A percentile compares a stretch with the other conserved stretches of the same genome.
Conservation (phyloP, 2,888 invertebrate genomes). For the Calameuta pallipes region DNA sequence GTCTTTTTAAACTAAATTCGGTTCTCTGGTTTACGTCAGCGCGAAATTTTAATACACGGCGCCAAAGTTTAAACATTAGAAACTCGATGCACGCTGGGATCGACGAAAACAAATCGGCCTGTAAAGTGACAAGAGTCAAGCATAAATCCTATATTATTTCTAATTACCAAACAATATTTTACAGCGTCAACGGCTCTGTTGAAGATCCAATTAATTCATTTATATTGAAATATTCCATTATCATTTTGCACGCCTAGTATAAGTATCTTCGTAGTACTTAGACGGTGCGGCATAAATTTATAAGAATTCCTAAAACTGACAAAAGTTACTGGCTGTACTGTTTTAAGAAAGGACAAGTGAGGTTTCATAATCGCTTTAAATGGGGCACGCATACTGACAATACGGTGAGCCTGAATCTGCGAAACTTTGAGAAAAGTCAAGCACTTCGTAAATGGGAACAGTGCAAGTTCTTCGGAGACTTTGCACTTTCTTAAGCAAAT, state of each 20-base stretch:
- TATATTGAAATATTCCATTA: background rate
- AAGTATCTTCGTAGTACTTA: background rate
- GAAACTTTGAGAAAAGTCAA: background rate
- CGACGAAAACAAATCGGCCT: no score
- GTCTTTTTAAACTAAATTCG: background rate
- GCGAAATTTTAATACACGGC: no score
- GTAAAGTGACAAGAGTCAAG: no score
- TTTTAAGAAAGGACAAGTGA: background rate
- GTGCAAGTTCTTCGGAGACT: background rate
- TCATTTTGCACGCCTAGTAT: no score
- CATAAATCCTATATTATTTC: background rate
- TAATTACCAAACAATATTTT: background rate
- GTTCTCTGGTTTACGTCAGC: no score
- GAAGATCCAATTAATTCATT: background rate
- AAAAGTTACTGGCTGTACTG: background rate
- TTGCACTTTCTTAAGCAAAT: constrained; percentile 31
- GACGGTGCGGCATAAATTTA: background rate
- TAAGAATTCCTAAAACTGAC: background rate
- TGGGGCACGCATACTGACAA: background rate
- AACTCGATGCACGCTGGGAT: no score
- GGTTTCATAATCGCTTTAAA: background rate
- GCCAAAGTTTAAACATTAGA: no score
- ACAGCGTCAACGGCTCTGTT: background rate
- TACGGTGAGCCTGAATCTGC: background rate
- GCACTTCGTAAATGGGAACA: background rate